A percentile compares a stretch with the other conserved stretches of the same genome.
These are phyloP conservation scores for Neuroterus valhalla DNA, from an alignment of 1,140 invertebrate species.

Conservation along the genomic window DNA sequence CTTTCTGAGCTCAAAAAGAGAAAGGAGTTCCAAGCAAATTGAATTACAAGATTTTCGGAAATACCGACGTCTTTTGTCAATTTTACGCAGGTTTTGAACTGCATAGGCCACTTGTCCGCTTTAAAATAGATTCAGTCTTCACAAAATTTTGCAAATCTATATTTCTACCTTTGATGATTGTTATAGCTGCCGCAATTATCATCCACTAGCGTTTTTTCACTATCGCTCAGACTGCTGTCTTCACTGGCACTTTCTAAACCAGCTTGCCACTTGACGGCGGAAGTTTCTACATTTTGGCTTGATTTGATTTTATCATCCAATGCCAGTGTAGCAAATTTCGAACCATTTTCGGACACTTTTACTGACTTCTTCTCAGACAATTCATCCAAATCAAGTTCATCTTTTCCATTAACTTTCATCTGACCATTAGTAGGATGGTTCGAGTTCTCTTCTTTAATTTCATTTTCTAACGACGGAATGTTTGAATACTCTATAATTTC, in stretches of 20 bases:
- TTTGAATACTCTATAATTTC: too few relatives aligned
- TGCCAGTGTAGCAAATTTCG: neutral
- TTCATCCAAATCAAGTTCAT: too few relatives aligned
- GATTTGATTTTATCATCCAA: slow-evolving; percentile 25
- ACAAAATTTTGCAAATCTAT: neutral
- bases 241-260: slow-evolving; percentile 80
- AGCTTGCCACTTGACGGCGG: slow-evolving; percentile 66
- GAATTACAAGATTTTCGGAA: too few relatives aligned
- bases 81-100: too few relatives aligned
- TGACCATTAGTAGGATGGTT: too few relatives aligned
- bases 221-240: slow-evolving; percentile 86
- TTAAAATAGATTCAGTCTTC: neutral
- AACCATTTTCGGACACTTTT: slow-evolving; percentile 29
- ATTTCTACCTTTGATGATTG: neutral
- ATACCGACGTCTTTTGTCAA: too few relatives aligned
- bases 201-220: slow-evolving; percentile 82
- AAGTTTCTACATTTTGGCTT: neutral
- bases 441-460: neutral
- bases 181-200: slow-evolving; percentile 75
- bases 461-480: neutral
- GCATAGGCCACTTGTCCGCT: too few relatives aligned
- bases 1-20: too few relatives aligned
- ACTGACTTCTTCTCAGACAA: neutral
- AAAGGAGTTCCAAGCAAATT: too few relatives aligned
- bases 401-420: too few relatives aligned